These are phyloP conservation scores for Alligator mississippiensis DNA, from an alignment of 2,113 vertebrate species.

Conservation along the genomic window DNA sequence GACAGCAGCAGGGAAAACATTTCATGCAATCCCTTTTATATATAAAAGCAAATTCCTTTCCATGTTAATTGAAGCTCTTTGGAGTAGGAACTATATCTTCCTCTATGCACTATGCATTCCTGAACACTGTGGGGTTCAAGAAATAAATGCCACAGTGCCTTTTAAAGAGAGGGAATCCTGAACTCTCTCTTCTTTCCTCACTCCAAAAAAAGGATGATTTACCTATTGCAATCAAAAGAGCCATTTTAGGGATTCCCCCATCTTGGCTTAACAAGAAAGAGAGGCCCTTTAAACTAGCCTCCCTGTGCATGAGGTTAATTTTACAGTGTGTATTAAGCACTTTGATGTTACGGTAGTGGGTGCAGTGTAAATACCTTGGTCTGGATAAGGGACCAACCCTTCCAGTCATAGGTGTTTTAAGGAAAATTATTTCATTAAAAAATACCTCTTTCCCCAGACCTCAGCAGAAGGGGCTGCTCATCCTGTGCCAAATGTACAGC, in stretches of 20 bases:
- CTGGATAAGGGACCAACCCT: not conserved
- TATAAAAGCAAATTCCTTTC: not conserved
- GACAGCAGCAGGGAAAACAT: not conserved
- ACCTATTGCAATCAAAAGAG: not conserved
- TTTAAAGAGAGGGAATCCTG: not conserved
- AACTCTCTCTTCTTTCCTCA: not conserved
- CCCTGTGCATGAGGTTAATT: not conserved
- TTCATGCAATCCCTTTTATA: not conserved
- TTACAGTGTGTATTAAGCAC: not conserved
- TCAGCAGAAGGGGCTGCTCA: not conserved
- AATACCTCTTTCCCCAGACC: not conserved
- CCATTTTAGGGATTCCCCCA: not conserved
- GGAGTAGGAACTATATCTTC: not conserved
- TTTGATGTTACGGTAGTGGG: not conserved
- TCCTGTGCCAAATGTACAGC: not conserved
- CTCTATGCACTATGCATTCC: not conserved
- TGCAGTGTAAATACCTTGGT: not conserved
- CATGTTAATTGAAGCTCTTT: not conserved
- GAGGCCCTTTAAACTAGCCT: not conserved
- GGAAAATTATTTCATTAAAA: not conserved
- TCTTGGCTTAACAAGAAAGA: not conserved
- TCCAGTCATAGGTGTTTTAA: not conserved
- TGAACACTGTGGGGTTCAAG: not conserved
- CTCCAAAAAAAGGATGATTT: not conserved
- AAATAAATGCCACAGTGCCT: not conserved